Conservation (phyloP, 2,888 invertebrate genomes). For the Nudaria mundana region DNA sequence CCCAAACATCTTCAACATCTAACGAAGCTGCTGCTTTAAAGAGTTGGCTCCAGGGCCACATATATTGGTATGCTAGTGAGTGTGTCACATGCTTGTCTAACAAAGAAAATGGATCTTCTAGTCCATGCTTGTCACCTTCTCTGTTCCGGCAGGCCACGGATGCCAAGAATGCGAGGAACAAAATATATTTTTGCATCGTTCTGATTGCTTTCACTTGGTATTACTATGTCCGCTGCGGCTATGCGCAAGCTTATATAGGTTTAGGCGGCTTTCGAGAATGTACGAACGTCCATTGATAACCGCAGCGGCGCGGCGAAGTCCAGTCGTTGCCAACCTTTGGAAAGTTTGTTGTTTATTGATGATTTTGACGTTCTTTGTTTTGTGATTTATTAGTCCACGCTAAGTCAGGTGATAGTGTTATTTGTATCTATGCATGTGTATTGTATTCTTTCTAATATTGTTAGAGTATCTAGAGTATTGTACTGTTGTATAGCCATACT, state of each 20-base stretch:
- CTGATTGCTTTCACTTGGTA: conserved; percentile 42
- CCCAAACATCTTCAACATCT: conserved; percentile 53
- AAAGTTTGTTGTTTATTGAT: conserved; percentile 31
- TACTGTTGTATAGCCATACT: too few relatives aligned
- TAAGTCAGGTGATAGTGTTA: background rate
- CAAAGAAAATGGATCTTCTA: conserved; percentile 60
- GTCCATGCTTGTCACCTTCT: conserved; percentile 36
- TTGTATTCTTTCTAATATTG: background rate
- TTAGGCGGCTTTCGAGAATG: conserved; percentile 69
- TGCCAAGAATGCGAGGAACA: conserved; percentile 47
- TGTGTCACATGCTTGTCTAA: conserved; percentile 64
- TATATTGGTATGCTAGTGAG: conserved; percentile 59
- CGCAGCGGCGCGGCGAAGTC: conserved; percentile 56
- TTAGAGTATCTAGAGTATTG: too few relatives aligned
- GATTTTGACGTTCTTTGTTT: conserved; percentile 2
- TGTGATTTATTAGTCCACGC: background rate
- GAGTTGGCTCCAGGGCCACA: conserved; percentile 73
- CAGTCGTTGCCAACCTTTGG: conserved; percentile 57
- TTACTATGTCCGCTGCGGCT: conserved; percentile 44
- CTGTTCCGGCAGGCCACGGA: conserved; percentile 43
- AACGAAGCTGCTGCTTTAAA: conserved; percentile 58
- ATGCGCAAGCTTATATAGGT: conserved; percentile 62
- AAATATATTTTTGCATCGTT: conserved; percentile 56
- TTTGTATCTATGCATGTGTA: background rate
- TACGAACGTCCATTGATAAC: conserved; percentile 61